phyloP scores from a whole-genome alignment of 2,797 vertebrate species.

The Enteromius thamalakanensis region DNA sequence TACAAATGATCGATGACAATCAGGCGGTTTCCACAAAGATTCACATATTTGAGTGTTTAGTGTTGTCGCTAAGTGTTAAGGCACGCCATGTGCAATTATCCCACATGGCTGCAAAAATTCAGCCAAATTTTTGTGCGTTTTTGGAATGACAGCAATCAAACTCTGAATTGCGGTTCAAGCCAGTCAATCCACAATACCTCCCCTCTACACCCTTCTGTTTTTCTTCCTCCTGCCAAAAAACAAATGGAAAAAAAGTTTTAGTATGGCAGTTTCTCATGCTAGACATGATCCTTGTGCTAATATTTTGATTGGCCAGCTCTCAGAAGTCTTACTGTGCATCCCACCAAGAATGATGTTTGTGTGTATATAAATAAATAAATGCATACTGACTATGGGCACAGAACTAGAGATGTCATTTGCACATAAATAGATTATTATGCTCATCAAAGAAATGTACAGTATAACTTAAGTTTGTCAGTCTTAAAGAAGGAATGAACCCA shows the following conservation, averaged over 20 bases:
- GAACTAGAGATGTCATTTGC: conserved; percentile 5
- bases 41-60: conserved; percentile 13
- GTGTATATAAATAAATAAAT: background rate
- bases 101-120: conserved; percentile 18
- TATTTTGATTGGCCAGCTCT: conserved; percentile 52
- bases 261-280: conserved; percentile 43
- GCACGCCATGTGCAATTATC: conserved; percentile 21
- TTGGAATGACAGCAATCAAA: conserved; percentile 39
- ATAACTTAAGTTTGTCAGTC: background rate
- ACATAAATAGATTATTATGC: background rate
- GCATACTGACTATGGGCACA: background rate
- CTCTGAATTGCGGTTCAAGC: conserved; percentile 31
- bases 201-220: conserved; percentile 46
- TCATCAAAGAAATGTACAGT: conserved; percentile 13
- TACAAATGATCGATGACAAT: conserved; percentile 43
- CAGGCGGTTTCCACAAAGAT: conserved; percentile 35
- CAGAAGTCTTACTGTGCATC: conserved; percentile 41
- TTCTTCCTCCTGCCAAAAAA: conserved; percentile 54
- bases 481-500: background rate
- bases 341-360: conserved; percentile 21
- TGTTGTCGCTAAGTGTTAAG: conserved; percentile 32
- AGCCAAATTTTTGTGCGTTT: conserved; percentile 28
- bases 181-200: conserved; percentile 26
- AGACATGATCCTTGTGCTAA: conserved; percentile 52
- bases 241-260: conserved; percentile 35